These are phyloP conservation scores for Pomacea maculata DNA, from an alignment of 1,140 invertebrate species.

Conservation along the genomic window DNA sequence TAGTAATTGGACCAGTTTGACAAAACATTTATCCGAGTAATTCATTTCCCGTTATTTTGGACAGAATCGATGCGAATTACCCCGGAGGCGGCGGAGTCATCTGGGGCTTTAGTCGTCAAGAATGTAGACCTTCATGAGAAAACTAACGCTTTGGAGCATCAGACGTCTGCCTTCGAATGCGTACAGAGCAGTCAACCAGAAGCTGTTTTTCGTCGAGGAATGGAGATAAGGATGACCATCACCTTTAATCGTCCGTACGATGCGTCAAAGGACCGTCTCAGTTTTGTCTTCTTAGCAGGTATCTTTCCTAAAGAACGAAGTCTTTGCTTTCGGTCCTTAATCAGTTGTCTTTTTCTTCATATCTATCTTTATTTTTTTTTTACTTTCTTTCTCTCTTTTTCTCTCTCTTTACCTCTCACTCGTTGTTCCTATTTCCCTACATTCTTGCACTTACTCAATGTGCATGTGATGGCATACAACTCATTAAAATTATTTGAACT, in stretches of 20 bases:
- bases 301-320: neutral
- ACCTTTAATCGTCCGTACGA: slow-evolving; percentile 79
- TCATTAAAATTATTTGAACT: too few relatives aligned
- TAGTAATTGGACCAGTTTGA: too few relatives aligned
- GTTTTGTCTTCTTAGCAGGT: slow-evolving; percentile 75
- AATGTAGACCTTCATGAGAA: slow-evolving; percentile 24
- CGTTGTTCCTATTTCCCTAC: too few relatives aligned
- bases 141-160: slow-evolving; percentile 70
- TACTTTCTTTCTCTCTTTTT: too few relatives aligned
- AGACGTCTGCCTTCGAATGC: slow-evolving; percentile 68
- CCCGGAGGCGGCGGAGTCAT: neutral
- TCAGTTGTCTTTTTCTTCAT: neutral
- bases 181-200: slow-evolving; percentile 68
- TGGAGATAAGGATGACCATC: slow-evolving; percentile 80
- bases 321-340: neutral
- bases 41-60: neutral
- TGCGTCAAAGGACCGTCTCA: slow-evolving; percentile 78
- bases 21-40: neutral
- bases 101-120: slow-evolving; percentile 18
- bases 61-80: neutral
- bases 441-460: too few relatives aligned
- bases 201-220: slow-evolving; percentile 82
- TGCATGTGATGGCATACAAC: too few relatives aligned
- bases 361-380: too few relatives aligned
- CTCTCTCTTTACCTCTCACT: too few relatives aligned